A percentile compares a stretch with the other conserved stretches of the same genome.
phyloP scores from a whole-genome alignment of 2,888 invertebrate genomes.

The Adineta ricciae region DNA sequence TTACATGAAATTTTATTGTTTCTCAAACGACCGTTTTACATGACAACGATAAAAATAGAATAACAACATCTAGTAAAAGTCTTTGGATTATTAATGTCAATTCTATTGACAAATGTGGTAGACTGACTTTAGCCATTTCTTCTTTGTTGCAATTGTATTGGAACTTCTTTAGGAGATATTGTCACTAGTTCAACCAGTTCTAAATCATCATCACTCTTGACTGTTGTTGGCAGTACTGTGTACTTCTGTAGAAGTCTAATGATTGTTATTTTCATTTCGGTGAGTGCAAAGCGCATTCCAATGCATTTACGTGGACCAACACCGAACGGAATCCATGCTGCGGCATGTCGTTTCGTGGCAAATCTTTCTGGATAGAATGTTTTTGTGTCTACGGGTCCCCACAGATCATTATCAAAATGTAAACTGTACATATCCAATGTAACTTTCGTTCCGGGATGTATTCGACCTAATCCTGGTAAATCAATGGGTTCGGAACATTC shows the following conservation, averaged over 20 bases:
- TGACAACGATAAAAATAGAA: background rate
- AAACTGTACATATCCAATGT: slow-evolving; percentile 34
- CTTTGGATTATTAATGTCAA: background rate
- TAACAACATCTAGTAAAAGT: background rate
- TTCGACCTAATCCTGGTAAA: slow-evolving; percentile 24
- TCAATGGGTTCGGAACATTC: slow-evolving; percentile 33
- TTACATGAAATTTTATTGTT: background rate
- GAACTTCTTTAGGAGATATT: background rate
- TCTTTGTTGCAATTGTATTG: background rate
- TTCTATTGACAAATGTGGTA: background rate
- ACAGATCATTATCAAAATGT: slow-evolving; percentile 33
- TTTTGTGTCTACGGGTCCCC: slow-evolving; percentile 34
- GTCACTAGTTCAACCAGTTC: background rate
- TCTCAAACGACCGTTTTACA: background rate
- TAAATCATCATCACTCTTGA: background rate
- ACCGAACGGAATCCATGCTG: slow-evolving; percentile 27
- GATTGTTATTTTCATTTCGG: slow-evolving; percentile 19
- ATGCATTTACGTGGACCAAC: slow-evolving; percentile 29
- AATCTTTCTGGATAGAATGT: slow-evolving; percentile 34
- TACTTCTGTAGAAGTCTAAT: background rate
- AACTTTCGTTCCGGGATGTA: slow-evolving; percentile 31
- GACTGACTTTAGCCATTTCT: background rate
- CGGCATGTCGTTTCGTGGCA: slow-evolving; percentile 24
- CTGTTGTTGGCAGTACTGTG: background rate
- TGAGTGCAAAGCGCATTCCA: slow-evolving; percentile 28